Evolutionary conservation across 2,113 vertebrate species (phyloP).

Genomic region (Galbula dea): DNA sequence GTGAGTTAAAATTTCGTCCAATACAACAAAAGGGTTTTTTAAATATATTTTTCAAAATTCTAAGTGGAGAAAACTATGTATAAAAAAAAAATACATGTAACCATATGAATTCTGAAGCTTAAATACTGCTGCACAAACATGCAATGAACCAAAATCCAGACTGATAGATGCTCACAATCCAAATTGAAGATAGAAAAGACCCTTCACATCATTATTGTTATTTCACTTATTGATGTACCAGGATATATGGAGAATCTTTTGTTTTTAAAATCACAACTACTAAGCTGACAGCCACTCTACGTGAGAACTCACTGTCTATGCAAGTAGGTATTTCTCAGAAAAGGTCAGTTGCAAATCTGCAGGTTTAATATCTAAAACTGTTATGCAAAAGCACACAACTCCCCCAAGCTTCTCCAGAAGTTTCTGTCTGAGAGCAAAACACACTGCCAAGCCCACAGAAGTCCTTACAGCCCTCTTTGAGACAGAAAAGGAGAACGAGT

Average conservation of each 20-base stretch:
- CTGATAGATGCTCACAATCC: not conserved
- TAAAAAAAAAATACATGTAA: not conserved
- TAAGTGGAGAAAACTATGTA: not conserved
- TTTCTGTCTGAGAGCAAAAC: not conserved
- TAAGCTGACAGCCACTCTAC: not conserved
- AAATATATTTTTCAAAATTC: not conserved
- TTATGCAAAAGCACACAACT: not conserved
- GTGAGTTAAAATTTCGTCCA: not conserved
- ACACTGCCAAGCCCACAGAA: not conserved
- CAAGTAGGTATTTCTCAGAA: not conserved
- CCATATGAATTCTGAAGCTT: not conserved
- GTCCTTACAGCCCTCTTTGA: not conserved
- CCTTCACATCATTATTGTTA: not conserved
- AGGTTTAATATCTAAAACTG: not conserved
- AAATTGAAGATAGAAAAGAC: not conserved
- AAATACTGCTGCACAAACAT: not conserved
- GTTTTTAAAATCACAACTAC: not conserved
- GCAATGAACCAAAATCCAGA: not conserved
- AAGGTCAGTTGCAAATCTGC: conserved; percentile 9
- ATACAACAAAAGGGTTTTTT: not conserved
- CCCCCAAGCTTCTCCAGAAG: not conserved
- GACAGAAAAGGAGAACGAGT: not conserved
- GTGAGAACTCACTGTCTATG: not conserved
- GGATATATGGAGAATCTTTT: not conserved
- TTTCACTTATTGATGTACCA: not conserved